Conservation (phyloP, 64 coral and sea anemone species). For the Pachyseris speciosa region DNA sequence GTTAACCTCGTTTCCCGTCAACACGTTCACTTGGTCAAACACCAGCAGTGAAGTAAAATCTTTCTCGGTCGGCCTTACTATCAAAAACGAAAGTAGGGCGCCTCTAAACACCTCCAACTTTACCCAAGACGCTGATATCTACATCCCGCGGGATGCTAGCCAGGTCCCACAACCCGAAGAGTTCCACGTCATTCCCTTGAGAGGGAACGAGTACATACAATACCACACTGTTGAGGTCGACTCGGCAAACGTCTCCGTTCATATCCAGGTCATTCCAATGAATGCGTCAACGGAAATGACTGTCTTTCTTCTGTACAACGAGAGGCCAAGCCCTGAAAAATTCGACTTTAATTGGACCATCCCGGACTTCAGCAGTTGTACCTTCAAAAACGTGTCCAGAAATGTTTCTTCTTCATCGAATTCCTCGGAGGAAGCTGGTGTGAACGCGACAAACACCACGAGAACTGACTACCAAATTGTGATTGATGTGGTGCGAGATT, state of each 20-base stretch:
- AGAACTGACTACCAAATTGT: not conserved
- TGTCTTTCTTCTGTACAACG: slow-evolving; percentile 44
- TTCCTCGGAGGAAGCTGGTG: not conserved
- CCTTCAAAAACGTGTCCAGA: slow-evolving; percentile 17
- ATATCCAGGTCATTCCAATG: slow-evolving; percentile 59
- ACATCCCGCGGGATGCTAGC: slow-evolving; percentile 53
- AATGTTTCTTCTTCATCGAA: not conserved
- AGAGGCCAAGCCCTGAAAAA: slow-evolving; percentile 45
- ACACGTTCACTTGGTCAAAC: slow-evolving; percentile 60
- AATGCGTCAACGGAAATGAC: slow-evolving; percentile 39
- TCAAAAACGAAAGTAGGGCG: not conserved
- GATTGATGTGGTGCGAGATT: slow-evolving; percentile 41
- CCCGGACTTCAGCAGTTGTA: slow-evolving; percentile 72
- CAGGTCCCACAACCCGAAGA: slow-evolving; percentile 20
- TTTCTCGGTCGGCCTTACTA: not conserved
- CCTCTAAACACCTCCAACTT: slow-evolving; percentile 69
- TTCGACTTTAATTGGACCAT: slow-evolving; percentile 83
- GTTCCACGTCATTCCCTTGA: slow-evolving; percentile 25
- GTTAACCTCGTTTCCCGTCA: slow-evolving; percentile 38
- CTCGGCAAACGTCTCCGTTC: slow-evolving; percentile 56
- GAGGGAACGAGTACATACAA: slow-evolving; percentile 53
- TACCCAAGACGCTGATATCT: slow-evolving; percentile 10
- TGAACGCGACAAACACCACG: not conserved
- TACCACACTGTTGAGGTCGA: slow-evolving; percentile 48
- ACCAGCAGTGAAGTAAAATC: slow-evolving; percentile 60